These are phyloP conservation scores for Pocillopora grandis DNA, from an alignment of 92 coral and sea anemone species.

Conservation along the genomic window DNA sequence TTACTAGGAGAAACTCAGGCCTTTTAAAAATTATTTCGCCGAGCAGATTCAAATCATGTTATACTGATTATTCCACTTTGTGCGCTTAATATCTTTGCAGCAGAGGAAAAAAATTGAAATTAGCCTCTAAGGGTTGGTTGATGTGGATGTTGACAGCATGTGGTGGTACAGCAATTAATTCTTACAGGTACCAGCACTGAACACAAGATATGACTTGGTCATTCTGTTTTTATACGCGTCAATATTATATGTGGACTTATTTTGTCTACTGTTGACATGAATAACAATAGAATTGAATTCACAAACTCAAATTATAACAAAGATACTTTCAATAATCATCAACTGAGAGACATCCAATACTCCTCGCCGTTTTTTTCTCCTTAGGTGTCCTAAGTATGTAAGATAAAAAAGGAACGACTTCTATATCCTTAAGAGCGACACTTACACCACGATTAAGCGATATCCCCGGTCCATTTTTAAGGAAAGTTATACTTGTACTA, in stretches of 20 bases:
- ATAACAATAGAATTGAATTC: background rate
- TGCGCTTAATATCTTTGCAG: background rate
- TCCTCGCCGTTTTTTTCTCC: no score
- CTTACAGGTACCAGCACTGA: slow-evolving; percentile 16
- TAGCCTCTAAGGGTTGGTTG: no score
- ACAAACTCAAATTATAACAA: background rate
- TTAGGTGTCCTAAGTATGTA: background rate
- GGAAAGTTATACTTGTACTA: no score
- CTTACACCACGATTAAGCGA: background rate
- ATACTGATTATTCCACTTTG: no score
- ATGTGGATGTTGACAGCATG: slow-evolving; percentile 18
- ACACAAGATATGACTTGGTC: background rate
- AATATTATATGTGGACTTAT: background rate
- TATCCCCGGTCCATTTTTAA: background rate
- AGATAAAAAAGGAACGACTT: background rate
- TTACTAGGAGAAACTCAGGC: no score
- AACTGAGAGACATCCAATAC: background rate
- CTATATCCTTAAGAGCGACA: background rate
- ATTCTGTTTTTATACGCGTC: slow-evolving; percentile 14
- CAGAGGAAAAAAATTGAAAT: background rate
- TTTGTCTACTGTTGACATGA: background rate
- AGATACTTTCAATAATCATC: background rate
- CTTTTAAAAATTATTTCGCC: no score
- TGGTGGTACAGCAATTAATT: slow-evolving; percentile 7
- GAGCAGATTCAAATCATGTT: no score